Conservation (phyloP, 2,888 invertebrate genomes). For the Aleiodes leptofemur region DNA sequence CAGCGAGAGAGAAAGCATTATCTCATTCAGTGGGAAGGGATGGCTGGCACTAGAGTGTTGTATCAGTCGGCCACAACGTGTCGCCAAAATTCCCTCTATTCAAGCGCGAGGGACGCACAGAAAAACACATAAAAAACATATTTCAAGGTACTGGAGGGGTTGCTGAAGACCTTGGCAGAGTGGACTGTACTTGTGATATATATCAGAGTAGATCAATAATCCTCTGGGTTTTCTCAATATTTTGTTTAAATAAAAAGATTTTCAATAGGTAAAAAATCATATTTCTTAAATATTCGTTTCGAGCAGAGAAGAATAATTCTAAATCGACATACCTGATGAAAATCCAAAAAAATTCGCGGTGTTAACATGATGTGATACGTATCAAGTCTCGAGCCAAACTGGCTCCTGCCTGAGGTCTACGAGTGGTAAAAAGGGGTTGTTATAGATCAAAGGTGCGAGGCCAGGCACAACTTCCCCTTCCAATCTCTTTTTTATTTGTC, state of each 20-base stretch:
- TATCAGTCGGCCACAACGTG: conserved; percentile 54
- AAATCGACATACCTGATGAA: not conserved
- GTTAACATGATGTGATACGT: conserved; percentile 67
- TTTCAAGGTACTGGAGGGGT: conserved; percentile 49
- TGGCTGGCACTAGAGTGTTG: conserved; percentile 31
- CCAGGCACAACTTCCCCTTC: conserved; percentile 50
- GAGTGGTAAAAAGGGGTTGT: conserved; percentile 56
- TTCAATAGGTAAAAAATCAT: not conserved
- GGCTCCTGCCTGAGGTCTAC: conserved; percentile 58
- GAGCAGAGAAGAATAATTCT: conserved; percentile 36
- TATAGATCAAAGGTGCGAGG: conserved; percentile 44
- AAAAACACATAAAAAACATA: conserved; percentile 72
- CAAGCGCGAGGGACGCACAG: conserved; percentile 53
- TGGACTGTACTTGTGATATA: conserved; percentile 65
- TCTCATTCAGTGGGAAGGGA: conserved; percentile 54
- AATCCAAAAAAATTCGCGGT: conserved; percentile 32
- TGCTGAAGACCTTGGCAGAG: conserved; percentile 38
- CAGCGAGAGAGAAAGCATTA: conserved; percentile 57
- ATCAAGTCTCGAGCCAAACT: conserved; percentile 72
- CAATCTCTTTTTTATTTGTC: conserved; percentile 19
- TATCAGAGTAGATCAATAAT: conserved; percentile 75
- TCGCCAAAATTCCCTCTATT: conserved; percentile 36
- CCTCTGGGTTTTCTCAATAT: conserved; percentile 55
- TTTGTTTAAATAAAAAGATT: not conserved
- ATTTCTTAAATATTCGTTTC: not conserved